phyloP scores from a whole-genome alignment of 2,888 invertebrate species.

The Quadriops clusia region DNA sequence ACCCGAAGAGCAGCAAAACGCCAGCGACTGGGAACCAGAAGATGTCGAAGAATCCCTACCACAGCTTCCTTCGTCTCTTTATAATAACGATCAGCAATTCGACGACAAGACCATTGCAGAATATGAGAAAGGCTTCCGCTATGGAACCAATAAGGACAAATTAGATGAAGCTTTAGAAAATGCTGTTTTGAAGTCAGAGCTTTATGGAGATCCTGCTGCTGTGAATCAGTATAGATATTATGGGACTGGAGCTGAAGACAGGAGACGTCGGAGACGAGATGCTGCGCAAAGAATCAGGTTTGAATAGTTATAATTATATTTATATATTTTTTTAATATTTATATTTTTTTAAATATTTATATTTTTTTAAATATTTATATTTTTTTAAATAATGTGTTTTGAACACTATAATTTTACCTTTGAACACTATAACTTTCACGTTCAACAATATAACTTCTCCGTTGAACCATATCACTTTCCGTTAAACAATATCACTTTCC shows the following conservation, averaged over 20 bases:
- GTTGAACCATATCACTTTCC: too few relatives aligned
- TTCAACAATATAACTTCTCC: too few relatives aligned
- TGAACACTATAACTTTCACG: too few relatives aligned
- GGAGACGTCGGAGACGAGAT: constrained; percentile 25
- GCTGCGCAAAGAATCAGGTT: constrained; percentile 28
- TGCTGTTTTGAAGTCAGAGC: constrained; percentile 49
- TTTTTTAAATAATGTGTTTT: too few relatives aligned
- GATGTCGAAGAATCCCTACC: constrained; percentile 14
- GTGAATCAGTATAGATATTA: constrained; percentile 37
- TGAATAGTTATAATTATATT: constrained; percentile 6
- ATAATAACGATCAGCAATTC: constrained; percentile 24
- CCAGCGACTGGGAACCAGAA: constrained; percentile 9
- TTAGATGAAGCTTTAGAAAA: constrained; percentile 41
- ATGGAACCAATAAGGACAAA: constrained; percentile 31
- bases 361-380: too few relatives aligned
- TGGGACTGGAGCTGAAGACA: constrained; percentile 25
- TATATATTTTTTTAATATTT: neutral
- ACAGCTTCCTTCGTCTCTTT: constrained; percentile 25
- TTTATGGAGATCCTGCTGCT: constrained; percentile 48
- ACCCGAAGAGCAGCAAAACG: too few relatives aligned
- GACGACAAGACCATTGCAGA: constrained; percentile 32
- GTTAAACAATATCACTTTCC: too few relatives aligned
- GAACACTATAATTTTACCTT: too few relatives aligned
- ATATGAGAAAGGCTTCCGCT: constrained; percentile 34
- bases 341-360: neutral